phyloP scores from a whole-genome alignment of 1,140 invertebrate genomes.

The Parasteatoda tepidariorum region DNA sequence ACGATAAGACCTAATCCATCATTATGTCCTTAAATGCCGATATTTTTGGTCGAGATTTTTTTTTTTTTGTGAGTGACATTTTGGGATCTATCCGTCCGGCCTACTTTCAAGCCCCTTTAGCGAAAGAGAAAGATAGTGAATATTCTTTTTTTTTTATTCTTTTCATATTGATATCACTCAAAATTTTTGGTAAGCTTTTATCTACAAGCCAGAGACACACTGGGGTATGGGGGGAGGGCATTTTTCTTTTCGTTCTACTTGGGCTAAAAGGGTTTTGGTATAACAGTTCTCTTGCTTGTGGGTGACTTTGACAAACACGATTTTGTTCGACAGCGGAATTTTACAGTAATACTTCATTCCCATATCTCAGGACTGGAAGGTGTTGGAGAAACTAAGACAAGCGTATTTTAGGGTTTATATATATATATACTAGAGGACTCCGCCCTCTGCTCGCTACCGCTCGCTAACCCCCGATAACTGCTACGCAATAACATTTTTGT shows the following conservation, averaged over 20 bases:
- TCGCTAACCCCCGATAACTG: too few species aligned
- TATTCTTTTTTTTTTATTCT: neutral
- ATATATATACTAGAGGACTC: too few species aligned
- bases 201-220: neutral
- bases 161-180: conserved; percentile 36
- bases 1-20: conserved; percentile 44
- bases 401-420: too few species aligned
- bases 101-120: neutral
- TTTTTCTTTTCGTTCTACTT: neutral
- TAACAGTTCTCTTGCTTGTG: neutral
- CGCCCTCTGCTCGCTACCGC: too few species aligned
- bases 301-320: conserved; percentile 40
- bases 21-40: conserved; percentile 55
- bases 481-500: too few species aligned
- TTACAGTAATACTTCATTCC: neutral
- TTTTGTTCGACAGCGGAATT: neutral
- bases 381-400: neutral
- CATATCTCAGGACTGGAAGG: neutral
- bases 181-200: conserved; percentile 18
- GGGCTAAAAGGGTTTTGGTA: conserved; percentile 28
- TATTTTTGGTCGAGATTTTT: conserved; percentile 45
- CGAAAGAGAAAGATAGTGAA: neutral
- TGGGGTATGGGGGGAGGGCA: neutral
- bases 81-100: neutral
- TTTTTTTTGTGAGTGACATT: conserved; percentile 51